phyloP scores from a whole-genome alignment of 2,888 invertebrate species.

The Hetaerina titia region DNA sequence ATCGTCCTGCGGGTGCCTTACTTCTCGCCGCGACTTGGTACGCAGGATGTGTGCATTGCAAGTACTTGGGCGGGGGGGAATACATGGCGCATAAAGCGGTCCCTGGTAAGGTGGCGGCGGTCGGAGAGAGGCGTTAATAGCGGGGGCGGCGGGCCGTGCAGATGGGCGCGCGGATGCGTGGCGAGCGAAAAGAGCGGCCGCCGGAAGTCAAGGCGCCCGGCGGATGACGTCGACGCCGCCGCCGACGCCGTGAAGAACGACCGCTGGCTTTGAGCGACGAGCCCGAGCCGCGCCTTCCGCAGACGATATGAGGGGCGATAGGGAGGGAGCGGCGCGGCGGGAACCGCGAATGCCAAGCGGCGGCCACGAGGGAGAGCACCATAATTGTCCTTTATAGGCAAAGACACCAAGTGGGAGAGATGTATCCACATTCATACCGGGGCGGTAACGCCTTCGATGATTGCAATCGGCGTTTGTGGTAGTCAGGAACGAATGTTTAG shows the following conservation, averaged over 20 bases:
- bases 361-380: background rate
- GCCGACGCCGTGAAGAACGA: constrained; percentile 13
- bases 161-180: constrained; percentile 54
- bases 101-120: background rate
- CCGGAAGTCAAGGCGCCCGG: constrained; percentile 30
- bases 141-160: constrained; percentile 47
- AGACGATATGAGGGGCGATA: background rate
- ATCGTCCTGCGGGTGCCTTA: background rate
- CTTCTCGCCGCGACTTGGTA: background rate
- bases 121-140: background rate
- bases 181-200: constrained; percentile 24
- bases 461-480: background rate
- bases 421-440: background rate
- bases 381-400: background rate
- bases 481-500: background rate
- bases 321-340: background rate
- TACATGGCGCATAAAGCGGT: background rate
- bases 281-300: background rate
- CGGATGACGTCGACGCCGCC: constrained; percentile 30
- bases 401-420: too few species aligned
- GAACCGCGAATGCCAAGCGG: background rate
- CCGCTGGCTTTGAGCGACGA: background rate
- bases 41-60: background rate
- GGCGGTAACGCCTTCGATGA: background rate
- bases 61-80: background rate